Evolutionary conservation across 2,888 invertebrate genomes (phyloP).

Genomic region (Sphaerophoria rueppellii): DNA sequence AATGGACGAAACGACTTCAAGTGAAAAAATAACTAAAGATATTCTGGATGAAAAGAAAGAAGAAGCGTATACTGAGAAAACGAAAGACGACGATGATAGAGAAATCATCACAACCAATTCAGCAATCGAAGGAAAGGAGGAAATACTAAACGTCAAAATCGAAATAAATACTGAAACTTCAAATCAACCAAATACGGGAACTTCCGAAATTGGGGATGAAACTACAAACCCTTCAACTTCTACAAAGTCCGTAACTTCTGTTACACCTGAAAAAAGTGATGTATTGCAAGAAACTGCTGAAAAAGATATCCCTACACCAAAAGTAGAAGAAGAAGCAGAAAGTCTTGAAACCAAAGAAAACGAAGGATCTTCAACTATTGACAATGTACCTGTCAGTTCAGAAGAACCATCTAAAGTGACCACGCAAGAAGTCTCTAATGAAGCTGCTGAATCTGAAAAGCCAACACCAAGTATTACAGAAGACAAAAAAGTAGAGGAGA

Average conservation of each 20-base stretch:
- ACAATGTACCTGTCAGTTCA: not conserved
- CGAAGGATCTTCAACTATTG: not conserved
- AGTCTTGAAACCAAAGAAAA: not conserved
- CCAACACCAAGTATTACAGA: too few species aligned
- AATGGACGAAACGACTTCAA: not conserved
- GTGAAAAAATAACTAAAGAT: too few species aligned
- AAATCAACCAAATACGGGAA: not conserved
- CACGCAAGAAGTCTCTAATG: not conserved
- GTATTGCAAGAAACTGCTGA: not conserved
- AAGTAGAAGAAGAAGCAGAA: not conserved
- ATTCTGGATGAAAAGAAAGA: too few species aligned
- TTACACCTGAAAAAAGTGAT: not conserved
- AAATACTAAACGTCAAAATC: too few species aligned
- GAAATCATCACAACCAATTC: not conserved
- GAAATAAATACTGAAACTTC: not conserved
- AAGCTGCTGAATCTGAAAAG: not conserved
- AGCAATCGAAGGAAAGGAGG: not conserved
- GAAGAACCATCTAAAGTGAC: not conserved
- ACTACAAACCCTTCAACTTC: too few species aligned
- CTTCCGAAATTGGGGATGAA: not conserved
- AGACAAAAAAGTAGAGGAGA: too few species aligned
- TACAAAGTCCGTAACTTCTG: too few species aligned
- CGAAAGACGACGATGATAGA: too few species aligned
- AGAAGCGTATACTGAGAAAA: too few species aligned
- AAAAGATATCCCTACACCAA: not conserved